phyloP scores from a whole-genome alignment of 2,888 invertebrate genomes.

The Spodoptera exigua region DNA sequence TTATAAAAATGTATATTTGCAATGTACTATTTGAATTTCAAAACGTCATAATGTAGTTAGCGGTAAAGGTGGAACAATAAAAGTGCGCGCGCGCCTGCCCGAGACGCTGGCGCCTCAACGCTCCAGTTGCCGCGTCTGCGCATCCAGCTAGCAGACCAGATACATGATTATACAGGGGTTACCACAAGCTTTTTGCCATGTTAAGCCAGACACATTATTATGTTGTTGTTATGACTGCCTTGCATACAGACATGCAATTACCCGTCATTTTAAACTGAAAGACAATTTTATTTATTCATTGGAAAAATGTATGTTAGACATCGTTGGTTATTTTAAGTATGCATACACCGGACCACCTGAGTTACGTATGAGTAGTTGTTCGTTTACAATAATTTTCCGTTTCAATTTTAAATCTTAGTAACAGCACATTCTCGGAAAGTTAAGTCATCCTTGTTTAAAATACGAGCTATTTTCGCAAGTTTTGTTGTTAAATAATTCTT shows the following conservation, averaged over 20 bases:
- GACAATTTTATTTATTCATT: constrained; percentile 19
- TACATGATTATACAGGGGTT: constrained; percentile 52
- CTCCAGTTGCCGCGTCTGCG: constrained; percentile 78
- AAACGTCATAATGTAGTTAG: constrained; percentile 68
- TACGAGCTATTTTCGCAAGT: constrained; percentile 25
- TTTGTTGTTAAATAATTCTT: constrained; percentile 47
- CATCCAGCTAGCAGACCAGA: constrained; percentile 64
- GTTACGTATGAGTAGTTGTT: constrained; percentile 34
- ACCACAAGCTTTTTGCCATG: constrained; percentile 52
- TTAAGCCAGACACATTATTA: constrained; percentile 49
- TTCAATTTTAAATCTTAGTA: constrained; percentile 40
- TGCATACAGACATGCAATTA: constrained; percentile 38
- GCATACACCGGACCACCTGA: constrained; percentile 19
- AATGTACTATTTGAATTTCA: constrained; percentile 79
- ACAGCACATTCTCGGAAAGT: constrained; percentile 30
- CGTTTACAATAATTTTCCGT: constrained; percentile 25
- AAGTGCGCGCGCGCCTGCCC: constrained; percentile 69
- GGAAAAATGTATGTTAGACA: constrained; percentile 28
- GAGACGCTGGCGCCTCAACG: constrained; percentile 80
- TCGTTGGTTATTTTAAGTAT: constrained; percentile 32
- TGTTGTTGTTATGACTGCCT: constrained; percentile 48
- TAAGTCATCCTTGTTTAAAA: constrained; percentile 41
- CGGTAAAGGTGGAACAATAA: constrained; percentile 75
- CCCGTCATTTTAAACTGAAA: constrained; percentile 23
- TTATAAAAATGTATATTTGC: constrained; percentile 67